phyloP scores from a whole-genome alignment of 2,113 vertebrate genomes.

The Oplegnathus fasciatus region DNA sequence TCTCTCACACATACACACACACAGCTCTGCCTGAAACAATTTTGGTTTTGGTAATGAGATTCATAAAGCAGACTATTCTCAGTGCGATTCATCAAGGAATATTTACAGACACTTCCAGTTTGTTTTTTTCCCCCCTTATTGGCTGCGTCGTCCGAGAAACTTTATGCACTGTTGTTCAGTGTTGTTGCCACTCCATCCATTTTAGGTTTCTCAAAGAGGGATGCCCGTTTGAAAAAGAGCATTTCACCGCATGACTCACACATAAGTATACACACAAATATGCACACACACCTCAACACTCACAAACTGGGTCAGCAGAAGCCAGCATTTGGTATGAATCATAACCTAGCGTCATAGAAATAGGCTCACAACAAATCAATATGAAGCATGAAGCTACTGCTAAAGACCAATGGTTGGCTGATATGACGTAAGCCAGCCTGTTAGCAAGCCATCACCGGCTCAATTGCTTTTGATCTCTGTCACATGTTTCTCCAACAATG shows the following conservation, averaged over 20 bases:
- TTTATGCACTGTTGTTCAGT: not conserved
- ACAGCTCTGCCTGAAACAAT: conserved; percentile 53
- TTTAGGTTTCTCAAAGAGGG: not conserved
- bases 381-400: not conserved
- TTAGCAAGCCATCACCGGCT: not conserved
- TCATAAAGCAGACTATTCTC: conserved; percentile 42
- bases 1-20: conserved; percentile 8
- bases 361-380: conserved; percentile 51
- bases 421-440: conserved; percentile 14
- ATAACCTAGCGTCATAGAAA: conserved; percentile 45
- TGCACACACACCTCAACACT: conserved; percentile 32
- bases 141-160: not conserved
- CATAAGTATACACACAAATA: not conserved
- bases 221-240: not conserved
- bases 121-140: not conserved
- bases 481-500: conserved; percentile 2
- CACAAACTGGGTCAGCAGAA: conserved; percentile 65
- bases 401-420: not conserved
- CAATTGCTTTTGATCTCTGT: conserved; percentile 20
- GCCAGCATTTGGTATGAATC: conserved; percentile 55
- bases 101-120: conserved; percentile 35
- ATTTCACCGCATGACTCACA: conserved; percentile 13
- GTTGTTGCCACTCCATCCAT: not conserved
- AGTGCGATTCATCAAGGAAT: conserved; percentile 54
- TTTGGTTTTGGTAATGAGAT: conserved; percentile 65